These are phyloP conservation scores for Apis florea DNA, from an alignment of 1,140 invertebrate genomes.

Conservation along the genomic window DNA sequence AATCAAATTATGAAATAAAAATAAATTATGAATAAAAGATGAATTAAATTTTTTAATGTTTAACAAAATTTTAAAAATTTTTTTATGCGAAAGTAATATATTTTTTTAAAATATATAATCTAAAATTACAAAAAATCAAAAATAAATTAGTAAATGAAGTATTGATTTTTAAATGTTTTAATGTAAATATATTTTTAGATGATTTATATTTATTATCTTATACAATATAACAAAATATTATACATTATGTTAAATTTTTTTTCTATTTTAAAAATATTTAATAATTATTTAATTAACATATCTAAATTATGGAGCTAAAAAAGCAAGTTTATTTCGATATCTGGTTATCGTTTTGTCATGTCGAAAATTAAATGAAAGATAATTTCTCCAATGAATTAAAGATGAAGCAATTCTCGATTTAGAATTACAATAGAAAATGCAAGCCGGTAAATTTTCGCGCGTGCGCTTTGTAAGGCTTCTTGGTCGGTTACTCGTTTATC, in stretches of 20 bases:
- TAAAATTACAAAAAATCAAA: no score
- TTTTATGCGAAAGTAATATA: background rate
- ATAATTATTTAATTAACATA: background rate
- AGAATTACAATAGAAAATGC: constrained; percentile 15
- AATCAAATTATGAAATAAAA: background rate
- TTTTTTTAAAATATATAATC: background rate
- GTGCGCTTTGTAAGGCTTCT: constrained; percentile 36
- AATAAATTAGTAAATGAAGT: no score
- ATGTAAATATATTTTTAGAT: no score
- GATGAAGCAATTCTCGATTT: constrained; percentile 18
- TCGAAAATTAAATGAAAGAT: background rate
- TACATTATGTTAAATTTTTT: background rate
- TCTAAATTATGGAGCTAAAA: background rate
- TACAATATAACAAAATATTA: no score
- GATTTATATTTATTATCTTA: no score
- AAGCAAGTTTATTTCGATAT: background rate
- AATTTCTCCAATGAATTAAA: background rate
- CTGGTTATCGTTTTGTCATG: background rate
- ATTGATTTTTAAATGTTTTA: no score
- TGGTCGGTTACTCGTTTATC: constrained; percentile 25
- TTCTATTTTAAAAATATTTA: background rate
- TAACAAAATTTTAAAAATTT: background rate
- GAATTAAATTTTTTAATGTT: background rate
- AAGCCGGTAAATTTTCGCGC: constrained; percentile 46
- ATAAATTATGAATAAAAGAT: background rate